These are phyloP conservation scores for Pammene aurita DNA, from an alignment of 2,888 invertebrate genomes.

Conservation along the genomic window DNA sequence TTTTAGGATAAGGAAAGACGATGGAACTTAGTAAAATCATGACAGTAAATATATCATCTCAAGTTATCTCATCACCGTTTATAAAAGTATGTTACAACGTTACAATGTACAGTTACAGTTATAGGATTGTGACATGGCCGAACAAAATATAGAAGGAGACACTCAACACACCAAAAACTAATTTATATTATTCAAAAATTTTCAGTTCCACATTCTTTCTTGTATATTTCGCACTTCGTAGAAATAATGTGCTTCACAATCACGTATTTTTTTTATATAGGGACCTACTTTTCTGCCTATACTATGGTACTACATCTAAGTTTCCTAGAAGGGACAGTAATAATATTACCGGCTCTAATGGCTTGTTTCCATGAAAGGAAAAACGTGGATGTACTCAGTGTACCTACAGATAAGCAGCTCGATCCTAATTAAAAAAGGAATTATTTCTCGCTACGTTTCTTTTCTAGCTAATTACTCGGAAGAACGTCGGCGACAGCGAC, in stretches of 20 bases:
- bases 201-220: too few species aligned
- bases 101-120: too few species aligned
- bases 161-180: too few species aligned
- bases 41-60: neutral
- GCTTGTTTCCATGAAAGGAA: conserved; percentile 1
- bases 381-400: neutral
- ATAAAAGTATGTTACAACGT: too few species aligned
- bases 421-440: conserved; percentile 23
- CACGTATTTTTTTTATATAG: too few species aligned
- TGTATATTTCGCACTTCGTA: too few species aligned
- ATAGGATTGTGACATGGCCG: too few species aligned
- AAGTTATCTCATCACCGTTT: neutral
- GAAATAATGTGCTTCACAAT: too few species aligned
- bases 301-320: too few species aligned
- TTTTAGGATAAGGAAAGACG: conserved; percentile 15
- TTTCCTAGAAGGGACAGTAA: neutral
- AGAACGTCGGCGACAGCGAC: neutral
- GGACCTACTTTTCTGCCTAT: too few species aligned
- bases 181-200: too few species aligned
- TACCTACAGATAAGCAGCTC: neutral
- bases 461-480: neutral
- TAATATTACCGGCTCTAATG: conserved; percentile 11
- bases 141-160: too few species aligned
- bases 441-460: conserved; percentile 17
- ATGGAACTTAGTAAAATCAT: neutral